These are phyloP conservation scores for Trichogramma evanescens DNA, from an alignment of 2,888 invertebrate species.

Conservation along the genomic window DNA sequence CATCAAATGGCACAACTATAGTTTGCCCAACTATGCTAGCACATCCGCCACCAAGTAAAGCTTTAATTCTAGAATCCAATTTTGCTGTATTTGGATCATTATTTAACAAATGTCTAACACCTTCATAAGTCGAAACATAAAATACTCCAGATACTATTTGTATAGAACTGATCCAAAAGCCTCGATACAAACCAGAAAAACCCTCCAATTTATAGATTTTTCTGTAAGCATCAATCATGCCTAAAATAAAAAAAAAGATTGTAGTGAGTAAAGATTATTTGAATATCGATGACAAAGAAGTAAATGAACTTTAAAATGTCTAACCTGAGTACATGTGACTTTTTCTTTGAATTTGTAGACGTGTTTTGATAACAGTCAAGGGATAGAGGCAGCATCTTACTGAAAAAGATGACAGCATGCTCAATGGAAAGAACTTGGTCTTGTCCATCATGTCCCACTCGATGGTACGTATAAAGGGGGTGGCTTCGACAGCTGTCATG, in stretches of 20 bases:
- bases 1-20: constrained; percentile 92
- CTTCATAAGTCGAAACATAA: constrained; percentile 92
- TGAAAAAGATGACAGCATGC: constrained; percentile 80
- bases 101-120: constrained; percentile 73
- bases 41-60: constrained; percentile 80
- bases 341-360: constrained; percentile 80
- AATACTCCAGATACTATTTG: constrained; percentile 80
- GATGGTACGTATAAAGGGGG: constrained; percentile 70
- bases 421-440: constrained; percentile 84
- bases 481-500: constrained; percentile 53
- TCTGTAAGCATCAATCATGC: constrained; percentile 78
- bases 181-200: constrained; percentile 78
- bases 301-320: not conserved
- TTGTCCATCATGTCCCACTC: constrained; percentile 99
- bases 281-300: not conserved
- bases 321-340: constrained; percentile 74
- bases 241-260: constrained; percentile 38
- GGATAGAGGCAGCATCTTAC: constrained; percentile 75
- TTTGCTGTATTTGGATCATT: constrained; percentile 50
- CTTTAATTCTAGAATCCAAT: constrained; percentile 61
- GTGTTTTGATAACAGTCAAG: constrained; percentile 86
- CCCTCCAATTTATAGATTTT: constrained; percentile 86
- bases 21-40: constrained; percentile 93
- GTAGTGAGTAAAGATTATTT: not conserved
- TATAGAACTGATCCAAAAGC: constrained; percentile 90